Base-by-base conservation (phyloP, 2,113 vertebrate genomes). In the Ia io region DNA sequence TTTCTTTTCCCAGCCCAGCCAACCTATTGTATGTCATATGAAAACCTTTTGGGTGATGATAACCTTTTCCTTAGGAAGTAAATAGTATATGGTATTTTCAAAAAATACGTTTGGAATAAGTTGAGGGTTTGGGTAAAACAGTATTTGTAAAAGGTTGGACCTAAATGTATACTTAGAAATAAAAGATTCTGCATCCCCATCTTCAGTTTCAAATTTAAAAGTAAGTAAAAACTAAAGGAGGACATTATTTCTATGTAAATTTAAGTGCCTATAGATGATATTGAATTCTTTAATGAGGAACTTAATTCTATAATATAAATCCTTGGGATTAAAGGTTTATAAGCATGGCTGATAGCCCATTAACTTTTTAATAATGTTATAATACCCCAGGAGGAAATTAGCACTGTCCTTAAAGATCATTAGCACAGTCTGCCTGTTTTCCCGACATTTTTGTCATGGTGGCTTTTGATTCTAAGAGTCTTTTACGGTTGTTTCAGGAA, bases 331-430 rank as follows among this genome's bases (percentile, higher is more conserved):
- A 89, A 94, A 91, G 44, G 20, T 56, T 93, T 88, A 59, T 84
- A 76, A 86, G 73, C 69, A 80, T 89, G 23, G 53, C 35, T 93
- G 79, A 74, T 84, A 76, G 74, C 69, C 44, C 63, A 87, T 89
- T 86, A 95, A 92, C 20, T 63, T 95, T 92, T 92, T 91, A 96
- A 94, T 95, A 94, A 96, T 94, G 65, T 67, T 91, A 80, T 67
- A 84, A 77, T 90, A 56, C 28, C 13, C 74, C 51, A 83, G 35
- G 69, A 91, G 44, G 37, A 96, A 96, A 94, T 93, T 78, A 87
- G 42, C 0, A 83, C 42, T 82, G 49, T 85, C 53, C 25, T 65
- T 84, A 85, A 95, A 90, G 40, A 79, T 91, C 59, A 28, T 93
- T 95, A 83, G 18, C 87, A 84, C n/a, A 84, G 20, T 42, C 53